Conservation (phyloP, 2,888 invertebrate species). For the Sclerodermus sp. region DNA sequence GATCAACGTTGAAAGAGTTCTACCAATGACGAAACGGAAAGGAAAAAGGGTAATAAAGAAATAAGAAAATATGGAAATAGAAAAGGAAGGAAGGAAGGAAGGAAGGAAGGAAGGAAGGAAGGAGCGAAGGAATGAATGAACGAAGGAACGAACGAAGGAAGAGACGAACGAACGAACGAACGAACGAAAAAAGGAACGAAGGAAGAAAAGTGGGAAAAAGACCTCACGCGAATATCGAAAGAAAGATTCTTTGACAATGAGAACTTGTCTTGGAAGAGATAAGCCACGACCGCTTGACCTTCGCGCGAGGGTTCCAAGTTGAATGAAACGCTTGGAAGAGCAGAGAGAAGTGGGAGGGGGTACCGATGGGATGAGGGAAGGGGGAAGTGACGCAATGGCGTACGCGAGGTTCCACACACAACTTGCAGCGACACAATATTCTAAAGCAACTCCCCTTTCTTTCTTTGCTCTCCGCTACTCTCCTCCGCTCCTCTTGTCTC, state of each 20-base stretch:
- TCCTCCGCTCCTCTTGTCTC: background rate
- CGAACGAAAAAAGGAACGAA: constrained; percentile 11
- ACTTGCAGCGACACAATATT: constrained; percentile 23
- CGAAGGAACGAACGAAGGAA: no score
- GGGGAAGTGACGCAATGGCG: constrained; percentile 46
- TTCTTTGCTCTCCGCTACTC: constrained; percentile 5
- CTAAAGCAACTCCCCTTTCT: constrained; percentile 19
- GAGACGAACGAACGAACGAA: no score
- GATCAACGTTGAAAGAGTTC: no score
- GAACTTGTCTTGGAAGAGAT: constrained; percentile 11
- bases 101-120: constrained; percentile 15
- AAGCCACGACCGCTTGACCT: constrained; percentile 53
- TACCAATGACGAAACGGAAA: no score
- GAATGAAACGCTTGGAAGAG: constrained; percentile 46
- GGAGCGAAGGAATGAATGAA: no score
- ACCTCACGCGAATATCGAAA: no score
- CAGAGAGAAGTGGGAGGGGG: constrained; percentile 11
- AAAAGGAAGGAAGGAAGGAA: constrained; percentile 14
- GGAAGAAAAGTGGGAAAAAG: constrained; percentile 5
- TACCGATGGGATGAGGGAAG: no score
- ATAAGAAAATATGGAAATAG: constrained; percentile 1
- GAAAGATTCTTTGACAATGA: no score
- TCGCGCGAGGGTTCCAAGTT: constrained; percentile 44
- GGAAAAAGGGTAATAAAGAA: no score
- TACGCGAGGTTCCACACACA: constrained; percentile 28